Conservation (phyloP, 2,888 invertebrate species). For the Drosophila meridiana region DNA sequence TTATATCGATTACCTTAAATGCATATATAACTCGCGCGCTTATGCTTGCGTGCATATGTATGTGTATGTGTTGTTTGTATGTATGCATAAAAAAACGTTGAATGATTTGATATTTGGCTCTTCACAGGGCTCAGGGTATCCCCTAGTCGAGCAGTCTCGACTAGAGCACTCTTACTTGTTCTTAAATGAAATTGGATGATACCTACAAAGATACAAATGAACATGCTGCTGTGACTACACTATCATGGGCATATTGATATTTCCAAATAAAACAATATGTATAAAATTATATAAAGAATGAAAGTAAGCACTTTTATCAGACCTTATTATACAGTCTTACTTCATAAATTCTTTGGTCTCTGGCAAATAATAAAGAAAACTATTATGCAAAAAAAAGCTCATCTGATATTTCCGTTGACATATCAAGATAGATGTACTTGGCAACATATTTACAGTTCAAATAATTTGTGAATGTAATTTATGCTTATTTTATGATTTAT, state of each 20-base stretch:
- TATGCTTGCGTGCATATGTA: too few relatives aligned
- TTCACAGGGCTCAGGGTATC: too few relatives aligned
- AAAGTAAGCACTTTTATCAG: background rate
- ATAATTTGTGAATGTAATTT: constrained; percentile 12
- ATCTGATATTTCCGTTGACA: constrained; percentile 1
- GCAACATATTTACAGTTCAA: background rate
- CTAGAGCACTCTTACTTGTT: too few relatives aligned
- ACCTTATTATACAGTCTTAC: background rate
- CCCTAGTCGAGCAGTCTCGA: too few relatives aligned
- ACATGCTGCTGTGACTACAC: background rate
- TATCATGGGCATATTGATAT: background rate
- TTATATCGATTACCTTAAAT: too few relatives aligned
- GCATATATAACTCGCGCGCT: too few relatives aligned
- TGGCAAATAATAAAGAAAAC: background rate
- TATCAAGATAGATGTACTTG: background rate
- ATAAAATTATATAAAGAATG: background rate
- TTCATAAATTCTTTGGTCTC: background rate
- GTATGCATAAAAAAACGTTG: too few relatives aligned
- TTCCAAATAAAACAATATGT: background rate
- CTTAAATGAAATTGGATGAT: background rate
- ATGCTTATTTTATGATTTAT: constrained; percentile 13
- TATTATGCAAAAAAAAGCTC: background rate
- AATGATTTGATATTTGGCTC: too few relatives aligned
- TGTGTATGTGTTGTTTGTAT: too few relatives aligned
- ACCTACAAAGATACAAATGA: background rate